These are phyloP conservation scores for Acleris cristana DNA, from an alignment of 2,888 invertebrate species.

Conservation along the genomic window DNA sequence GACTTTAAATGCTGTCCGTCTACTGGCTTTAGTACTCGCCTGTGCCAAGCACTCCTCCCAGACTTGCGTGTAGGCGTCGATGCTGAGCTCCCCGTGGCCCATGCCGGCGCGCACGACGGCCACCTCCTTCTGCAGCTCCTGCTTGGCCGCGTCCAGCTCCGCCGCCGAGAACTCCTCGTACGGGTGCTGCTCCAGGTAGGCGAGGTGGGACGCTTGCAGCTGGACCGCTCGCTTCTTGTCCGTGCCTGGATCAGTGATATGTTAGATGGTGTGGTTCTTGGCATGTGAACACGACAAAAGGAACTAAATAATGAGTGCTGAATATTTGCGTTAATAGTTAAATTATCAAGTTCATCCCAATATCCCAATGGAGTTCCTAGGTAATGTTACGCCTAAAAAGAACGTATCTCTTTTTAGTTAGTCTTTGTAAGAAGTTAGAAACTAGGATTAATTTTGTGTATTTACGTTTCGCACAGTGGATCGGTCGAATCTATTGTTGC, in stretches of 20 bases:
- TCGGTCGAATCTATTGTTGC: too few relatives aligned
- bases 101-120: conserved; percentile 95
- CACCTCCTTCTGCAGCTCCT: conserved; percentile 91
- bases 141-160: conserved; percentile 87
- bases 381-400: too few relatives aligned
- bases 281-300: too few relatives aligned
- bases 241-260: conserved; percentile 53
- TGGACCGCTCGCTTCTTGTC: conserved; percentile 84
- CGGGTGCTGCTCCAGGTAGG: conserved; percentile 93
- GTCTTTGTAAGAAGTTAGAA: too few relatives aligned
- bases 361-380: too few relatives aligned
- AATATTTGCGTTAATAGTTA: too few relatives aligned
- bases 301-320: too few relatives aligned
- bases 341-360: too few relatives aligned
- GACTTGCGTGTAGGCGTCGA: conserved; percentile 96
- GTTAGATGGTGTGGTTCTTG: not conserved
- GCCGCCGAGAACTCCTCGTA: conserved; percentile 89
- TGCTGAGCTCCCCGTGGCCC: conserved; percentile 96
- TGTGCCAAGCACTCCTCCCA: conserved; percentile 98
- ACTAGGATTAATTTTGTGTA: too few relatives aligned
- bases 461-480: too few relatives aligned
- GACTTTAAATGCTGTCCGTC: too few relatives aligned
- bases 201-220: conserved; percentile 88
- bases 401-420: too few relatives aligned
- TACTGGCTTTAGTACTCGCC: conserved; percentile 67